Evolutionary conservation across 2,888 invertebrate genomes (phyloP).

Genomic region (Pasiphila rectangulata): DNA sequence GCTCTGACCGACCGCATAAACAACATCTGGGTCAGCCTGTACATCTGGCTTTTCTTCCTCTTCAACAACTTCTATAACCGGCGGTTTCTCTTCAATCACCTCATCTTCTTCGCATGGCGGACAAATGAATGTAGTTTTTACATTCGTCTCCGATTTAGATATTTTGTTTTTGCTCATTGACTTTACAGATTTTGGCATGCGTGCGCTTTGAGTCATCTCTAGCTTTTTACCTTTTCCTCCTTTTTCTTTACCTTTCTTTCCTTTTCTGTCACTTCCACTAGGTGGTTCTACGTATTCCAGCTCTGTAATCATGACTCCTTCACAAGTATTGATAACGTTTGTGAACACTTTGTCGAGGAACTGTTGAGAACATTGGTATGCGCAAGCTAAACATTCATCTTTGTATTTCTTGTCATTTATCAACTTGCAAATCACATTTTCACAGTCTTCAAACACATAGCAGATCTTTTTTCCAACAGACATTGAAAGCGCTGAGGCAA

Average conservation of each 20-base stretch:
- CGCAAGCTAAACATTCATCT: conserved; percentile 63
- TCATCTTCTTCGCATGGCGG: conserved; percentile 57
- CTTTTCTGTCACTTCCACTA: conserved; percentile 47
- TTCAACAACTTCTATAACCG: conserved; percentile 29
- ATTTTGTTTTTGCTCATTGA: conserved; percentile 39
- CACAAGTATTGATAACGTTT: conserved; percentile 58
- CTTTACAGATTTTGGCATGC: conserved; percentile 46
- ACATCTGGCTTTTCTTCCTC: conserved; percentile 41
- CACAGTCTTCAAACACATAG: conserved; percentile 67
- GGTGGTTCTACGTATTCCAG: conserved; percentile 49
- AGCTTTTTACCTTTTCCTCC: conserved; percentile 42
- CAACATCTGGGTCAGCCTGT: conserved; percentile 50
- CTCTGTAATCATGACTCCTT: conserved; percentile 60
- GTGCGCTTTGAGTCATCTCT: conserved; percentile 53
- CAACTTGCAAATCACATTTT: conserved; percentile 65
- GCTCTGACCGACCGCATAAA: conserved; percentile 58
- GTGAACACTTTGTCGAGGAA: conserved; percentile 55
- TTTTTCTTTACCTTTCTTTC: conserved; percentile 48
- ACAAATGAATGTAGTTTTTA: conserved; percentile 60
- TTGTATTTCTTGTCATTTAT: conserved; percentile 60
- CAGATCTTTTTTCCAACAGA: conserved; percentile 79
- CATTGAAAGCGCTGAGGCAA: conserved; percentile 80
- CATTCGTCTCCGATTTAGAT: conserved; percentile 50
- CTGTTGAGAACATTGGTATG: conserved; percentile 52
- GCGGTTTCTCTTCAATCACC: conserved; percentile 44